Evolutionary conservation across 2,113 vertebrate genomes (phyloP).

Genomic region (Notarius lentiginosus): DNA sequence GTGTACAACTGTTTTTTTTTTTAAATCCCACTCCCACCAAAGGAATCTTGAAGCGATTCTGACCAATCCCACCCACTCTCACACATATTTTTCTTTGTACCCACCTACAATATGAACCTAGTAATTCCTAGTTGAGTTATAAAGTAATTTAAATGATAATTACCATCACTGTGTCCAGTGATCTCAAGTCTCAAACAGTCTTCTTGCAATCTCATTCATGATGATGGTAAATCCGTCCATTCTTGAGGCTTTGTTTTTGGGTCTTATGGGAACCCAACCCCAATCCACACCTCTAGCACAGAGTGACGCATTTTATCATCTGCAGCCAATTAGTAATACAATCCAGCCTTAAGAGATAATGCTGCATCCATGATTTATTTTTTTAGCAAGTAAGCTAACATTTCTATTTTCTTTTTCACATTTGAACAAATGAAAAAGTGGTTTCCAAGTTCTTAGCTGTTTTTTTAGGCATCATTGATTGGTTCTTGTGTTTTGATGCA

Average conservation of each 20-base stretch:
- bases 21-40: slow-evolving; percentile 17
- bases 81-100: background rate
- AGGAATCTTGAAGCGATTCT: slow-evolving; percentile 21
- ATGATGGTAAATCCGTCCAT: background rate
- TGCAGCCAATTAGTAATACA: slow-evolving; percentile 6
- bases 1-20: background rate
- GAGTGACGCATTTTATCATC: slow-evolving; percentile 3
- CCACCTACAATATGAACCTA: background rate
- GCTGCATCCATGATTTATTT: background rate
- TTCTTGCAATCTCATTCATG: background rate
- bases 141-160: background rate
- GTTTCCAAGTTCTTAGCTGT: background rate
- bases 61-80: background rate
- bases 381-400: background rate
- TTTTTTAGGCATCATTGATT: background rate
- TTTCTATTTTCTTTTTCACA: background rate
- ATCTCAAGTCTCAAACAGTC: background rate
- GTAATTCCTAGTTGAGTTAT: background rate
- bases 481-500: background rate
- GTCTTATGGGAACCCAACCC: background rate
- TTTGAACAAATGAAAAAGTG: background rate
- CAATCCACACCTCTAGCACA: slow-evolving; percentile 3
- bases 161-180: background rate
- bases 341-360: slow-evolving; percentile 1
- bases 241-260: background rate